Percentiles rank a stretch among this genome's conserved stretches.
phyloP scores from a whole-genome alignment of 2,113 vertebrate genomes.

The Micromys minutus region DNA sequence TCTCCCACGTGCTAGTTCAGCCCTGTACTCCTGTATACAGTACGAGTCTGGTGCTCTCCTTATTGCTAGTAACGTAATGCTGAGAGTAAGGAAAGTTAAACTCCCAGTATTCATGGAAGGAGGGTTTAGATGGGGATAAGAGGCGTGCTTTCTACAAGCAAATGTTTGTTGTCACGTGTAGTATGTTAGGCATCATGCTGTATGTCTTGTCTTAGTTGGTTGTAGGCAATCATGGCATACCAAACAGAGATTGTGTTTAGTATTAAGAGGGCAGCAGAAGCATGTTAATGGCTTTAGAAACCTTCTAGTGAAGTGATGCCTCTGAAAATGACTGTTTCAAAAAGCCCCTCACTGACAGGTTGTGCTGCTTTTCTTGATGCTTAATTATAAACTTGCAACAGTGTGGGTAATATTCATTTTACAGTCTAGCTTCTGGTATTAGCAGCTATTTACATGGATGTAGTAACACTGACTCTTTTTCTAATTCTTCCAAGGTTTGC shows the following conservation, averaged over 20 bases:
- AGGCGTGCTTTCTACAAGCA: background rate
- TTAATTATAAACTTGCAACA: background rate
- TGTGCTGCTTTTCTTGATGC: background rate
- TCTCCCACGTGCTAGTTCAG: too few relatives aligned
- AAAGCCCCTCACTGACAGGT: background rate
- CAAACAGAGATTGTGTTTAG: slow-evolving; percentile 3
- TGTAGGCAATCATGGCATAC: background rate
- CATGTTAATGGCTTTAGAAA: background rate
- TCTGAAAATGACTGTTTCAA: slow-evolving; percentile 26
- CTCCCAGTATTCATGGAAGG: background rate
- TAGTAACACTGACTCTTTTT: slow-evolving; percentile 31
- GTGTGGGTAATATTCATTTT: background rate
- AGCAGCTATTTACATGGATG: background rate
- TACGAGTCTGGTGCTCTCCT: background rate
- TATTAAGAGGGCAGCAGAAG: slow-evolving; percentile 23
- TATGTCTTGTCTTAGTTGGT: background rate
- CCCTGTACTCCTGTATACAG: too few relatives aligned
- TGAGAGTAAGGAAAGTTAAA: background rate
- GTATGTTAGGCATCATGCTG: background rate
- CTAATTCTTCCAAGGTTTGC: slow-evolving; percentile 80
- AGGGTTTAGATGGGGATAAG: background rate
- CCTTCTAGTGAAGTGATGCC: background rate
- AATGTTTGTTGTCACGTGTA: background rate
- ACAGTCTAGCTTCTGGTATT: slow-evolving; percentile 4
- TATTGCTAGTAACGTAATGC: background rate